phyloP scores from a whole-genome alignment of 2,113 vertebrate genomes.

The Dromas ardeola region DNA sequence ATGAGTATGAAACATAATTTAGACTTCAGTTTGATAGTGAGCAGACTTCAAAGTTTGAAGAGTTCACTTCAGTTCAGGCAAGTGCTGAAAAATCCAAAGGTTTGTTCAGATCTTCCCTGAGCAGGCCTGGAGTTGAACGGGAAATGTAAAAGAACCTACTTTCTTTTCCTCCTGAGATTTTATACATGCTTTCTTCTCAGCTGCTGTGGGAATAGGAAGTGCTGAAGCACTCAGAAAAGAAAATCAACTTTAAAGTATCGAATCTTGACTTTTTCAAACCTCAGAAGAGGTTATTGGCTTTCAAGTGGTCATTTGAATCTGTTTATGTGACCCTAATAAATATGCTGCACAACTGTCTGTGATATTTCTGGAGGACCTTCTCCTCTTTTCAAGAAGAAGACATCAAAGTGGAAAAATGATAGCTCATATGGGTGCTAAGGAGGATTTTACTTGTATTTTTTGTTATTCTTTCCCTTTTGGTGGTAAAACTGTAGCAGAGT shows the following conservation, averaged over 20 bases:
- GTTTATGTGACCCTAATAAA: background rate
- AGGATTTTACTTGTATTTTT: background rate
- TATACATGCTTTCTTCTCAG: background rate
- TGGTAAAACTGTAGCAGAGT: background rate
- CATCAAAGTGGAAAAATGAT: background rate
- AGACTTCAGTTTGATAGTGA: background rate
- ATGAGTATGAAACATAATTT: background rate
- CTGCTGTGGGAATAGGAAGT: background rate
- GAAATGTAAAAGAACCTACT: background rate
- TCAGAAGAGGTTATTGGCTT: background rate
- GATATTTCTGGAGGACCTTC: background rate
- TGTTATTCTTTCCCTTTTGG: background rate
- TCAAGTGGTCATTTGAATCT: background rate
- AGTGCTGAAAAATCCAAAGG: background rate
- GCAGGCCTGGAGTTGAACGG: background rate
- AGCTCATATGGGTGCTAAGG: background rate
- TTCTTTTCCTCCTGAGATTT: background rate
- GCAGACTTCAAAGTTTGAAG: background rate
- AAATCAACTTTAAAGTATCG: background rate
- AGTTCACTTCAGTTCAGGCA: background rate
- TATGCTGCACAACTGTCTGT: background rate
- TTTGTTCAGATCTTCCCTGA: conserved; percentile 2
- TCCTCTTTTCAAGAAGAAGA: background rate
- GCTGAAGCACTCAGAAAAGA: background rate
- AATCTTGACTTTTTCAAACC: background rate